Conservation (phyloP, 2,113 vertebrate species). For the Sapayoa aenigma region DNA sequence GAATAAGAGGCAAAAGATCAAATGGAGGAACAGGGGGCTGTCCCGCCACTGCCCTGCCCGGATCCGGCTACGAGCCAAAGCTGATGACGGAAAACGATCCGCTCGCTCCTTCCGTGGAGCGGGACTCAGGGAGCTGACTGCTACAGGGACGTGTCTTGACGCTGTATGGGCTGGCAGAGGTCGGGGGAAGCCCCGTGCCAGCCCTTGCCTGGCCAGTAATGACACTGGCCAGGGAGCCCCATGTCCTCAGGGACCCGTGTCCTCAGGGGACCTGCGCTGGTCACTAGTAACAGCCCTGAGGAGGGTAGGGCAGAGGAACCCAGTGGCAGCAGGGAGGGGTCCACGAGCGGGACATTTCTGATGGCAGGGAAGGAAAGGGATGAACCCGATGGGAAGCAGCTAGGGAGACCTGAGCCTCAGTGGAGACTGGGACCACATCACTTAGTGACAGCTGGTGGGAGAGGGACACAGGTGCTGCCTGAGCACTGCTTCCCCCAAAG, state of each 20-base stretch:
- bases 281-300: background rate
- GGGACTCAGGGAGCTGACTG: background rate
- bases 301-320: background rate
- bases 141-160: rapidly evolving
- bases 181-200: background rate
- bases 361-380: background rate
- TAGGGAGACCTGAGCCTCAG: background rate
- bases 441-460: background rate
- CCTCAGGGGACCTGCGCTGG: background rate
- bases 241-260: background rate
- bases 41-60: background rate
- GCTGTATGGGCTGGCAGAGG: background rate
- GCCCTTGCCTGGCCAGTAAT: background rate
- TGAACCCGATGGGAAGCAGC: background rate
- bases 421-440: background rate
- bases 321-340: background rate
- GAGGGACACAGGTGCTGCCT: rapidly evolving
- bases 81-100: background rate
- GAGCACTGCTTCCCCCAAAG: background rate
- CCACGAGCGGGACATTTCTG: background rate
- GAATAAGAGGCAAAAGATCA: background rate
- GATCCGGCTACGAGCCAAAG: background rate
- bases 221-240: background rate
- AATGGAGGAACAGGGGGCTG: background rate
- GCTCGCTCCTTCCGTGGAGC: background rate